Evolutionary conservation across 2,888 invertebrate species (phyloP).

Genomic region (Mythimna vitellina): DNA sequence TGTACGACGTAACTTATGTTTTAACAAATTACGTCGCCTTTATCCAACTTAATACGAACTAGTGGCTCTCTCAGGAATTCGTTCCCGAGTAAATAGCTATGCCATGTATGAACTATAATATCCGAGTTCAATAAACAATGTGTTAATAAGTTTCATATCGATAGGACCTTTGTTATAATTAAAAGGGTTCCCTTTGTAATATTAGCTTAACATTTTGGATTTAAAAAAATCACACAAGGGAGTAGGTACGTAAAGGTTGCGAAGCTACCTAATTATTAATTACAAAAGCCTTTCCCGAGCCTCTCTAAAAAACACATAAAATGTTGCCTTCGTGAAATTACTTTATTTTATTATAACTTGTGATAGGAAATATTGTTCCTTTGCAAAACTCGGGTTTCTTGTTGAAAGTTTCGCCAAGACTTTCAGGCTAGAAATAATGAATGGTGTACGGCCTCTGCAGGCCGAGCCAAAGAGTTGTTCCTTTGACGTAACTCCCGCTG

Average conservation of each 20-base stretch:
- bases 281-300: constrained; percentile 23
- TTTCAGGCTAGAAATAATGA: constrained; percentile 60
- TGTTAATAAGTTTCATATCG: constrained; percentile 11
- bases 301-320: constrained; percentile 8
- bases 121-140: constrained; percentile 23
- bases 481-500: constrained; percentile 45
- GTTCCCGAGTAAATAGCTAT: constrained; percentile 27
- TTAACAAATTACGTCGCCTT: constrained; percentile 51
- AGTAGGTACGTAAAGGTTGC: neutral
- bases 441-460: constrained; percentile 43
- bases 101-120: constrained; percentile 17
- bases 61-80: constrained; percentile 53
- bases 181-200: constrained; percentile 21
- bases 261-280: constrained; percentile 20
- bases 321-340: constrained; percentile 35
- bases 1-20: constrained; percentile 57
- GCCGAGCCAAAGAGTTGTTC: constrained; percentile 58
- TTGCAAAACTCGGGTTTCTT: constrained; percentile 41
- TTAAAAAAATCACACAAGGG: constrained; percentile 3
- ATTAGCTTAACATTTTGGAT: constrained; percentile 2
- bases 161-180: constrained; percentile 7
- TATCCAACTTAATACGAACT: constrained; percentile 53
- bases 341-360: constrained; percentile 49
- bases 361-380: constrained; percentile 54
- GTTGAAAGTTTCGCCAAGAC: constrained; percentile 53